These are phyloP conservation scores for Yponomeuta plumbellus DNA, from an alignment of 2,888 invertebrate species.

Conservation along the genomic window DNA sequence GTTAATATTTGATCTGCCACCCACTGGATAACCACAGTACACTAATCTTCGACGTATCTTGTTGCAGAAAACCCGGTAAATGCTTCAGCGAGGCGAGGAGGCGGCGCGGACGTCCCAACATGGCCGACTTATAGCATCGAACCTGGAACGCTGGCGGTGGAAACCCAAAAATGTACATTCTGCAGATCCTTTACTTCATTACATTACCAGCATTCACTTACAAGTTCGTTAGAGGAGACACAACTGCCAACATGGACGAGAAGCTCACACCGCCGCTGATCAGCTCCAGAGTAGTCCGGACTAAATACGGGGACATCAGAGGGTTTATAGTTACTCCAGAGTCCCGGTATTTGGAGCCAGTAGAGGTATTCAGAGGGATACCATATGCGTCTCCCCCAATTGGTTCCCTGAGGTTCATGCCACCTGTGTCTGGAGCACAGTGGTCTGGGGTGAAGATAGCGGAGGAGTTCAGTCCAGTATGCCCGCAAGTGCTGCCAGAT, in stretches of 20 bases:
- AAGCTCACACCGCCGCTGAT: slow-evolving; percentile 71
- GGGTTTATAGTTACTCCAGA: slow-evolving; percentile 91
- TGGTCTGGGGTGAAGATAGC: slow-evolving; percentile 94
- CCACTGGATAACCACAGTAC: background rate
- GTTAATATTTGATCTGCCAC: no score
- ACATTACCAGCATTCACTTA: slow-evolving; percentile 69
- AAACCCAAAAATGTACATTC: slow-evolving; percentile 63
- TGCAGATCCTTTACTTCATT: slow-evolving; percentile 64
- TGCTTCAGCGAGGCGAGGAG: slow-evolving; percentile 35
- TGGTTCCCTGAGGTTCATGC: slow-evolving; percentile 95
- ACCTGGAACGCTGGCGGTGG: slow-evolving; percentile 54
- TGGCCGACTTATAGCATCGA: slow-evolving; percentile 67
- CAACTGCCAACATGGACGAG: slow-evolving; percentile 67
- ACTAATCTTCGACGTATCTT: slow-evolving; percentile 26
- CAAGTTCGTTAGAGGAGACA: slow-evolving; percentile 61
- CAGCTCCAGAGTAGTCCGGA: slow-evolving; percentile 89
- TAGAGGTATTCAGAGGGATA: slow-evolving; percentile 94
- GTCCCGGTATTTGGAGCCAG: slow-evolving; percentile 87
- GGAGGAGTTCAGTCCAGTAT: slow-evolving; percentile 92
- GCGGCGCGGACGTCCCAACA: slow-evolving; percentile 37
- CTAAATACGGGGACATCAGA: slow-evolving; percentile 91
- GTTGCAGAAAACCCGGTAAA: slow-evolving; percentile 65
- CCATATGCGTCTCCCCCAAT: slow-evolving; percentile 96
- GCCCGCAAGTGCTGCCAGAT: slow-evolving; percentile 93
- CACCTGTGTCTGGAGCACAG: slow-evolving; percentile 94